phyloP scores from a whole-genome alignment of 2,113 vertebrate species.

The Geococcyx californianus region DNA sequence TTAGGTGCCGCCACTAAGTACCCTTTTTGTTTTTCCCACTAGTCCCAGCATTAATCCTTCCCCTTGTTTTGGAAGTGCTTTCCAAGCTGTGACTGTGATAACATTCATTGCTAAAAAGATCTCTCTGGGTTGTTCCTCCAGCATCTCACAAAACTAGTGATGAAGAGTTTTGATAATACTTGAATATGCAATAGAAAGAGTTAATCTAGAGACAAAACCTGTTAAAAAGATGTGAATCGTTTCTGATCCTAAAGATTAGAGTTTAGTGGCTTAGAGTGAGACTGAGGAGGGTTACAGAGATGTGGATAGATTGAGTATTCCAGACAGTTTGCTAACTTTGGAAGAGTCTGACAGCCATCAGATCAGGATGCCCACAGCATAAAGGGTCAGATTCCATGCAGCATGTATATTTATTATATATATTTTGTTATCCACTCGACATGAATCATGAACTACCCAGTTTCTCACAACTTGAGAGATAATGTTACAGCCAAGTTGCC shows the following conservation, averaged over 20 bases:
- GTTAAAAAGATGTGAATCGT: background rate
- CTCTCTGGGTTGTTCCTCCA: background rate
- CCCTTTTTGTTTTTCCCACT: background rate
- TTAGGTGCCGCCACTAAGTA: background rate
- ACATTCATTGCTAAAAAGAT: background rate
- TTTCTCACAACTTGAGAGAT: background rate
- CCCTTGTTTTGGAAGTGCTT: background rate
- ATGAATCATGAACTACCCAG: background rate
- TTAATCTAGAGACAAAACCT: background rate
- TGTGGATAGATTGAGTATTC: background rate
- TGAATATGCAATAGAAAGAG: background rate
- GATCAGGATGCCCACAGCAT: background rate
- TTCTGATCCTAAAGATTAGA: background rate
- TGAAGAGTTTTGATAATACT: background rate
- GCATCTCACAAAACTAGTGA: rapidly evolving
- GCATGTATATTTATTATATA: background rate
- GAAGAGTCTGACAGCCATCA: background rate
- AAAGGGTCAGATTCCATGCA: background rate
- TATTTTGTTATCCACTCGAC: background rate
- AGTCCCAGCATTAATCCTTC: conserved; percentile 13
- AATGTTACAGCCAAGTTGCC: background rate
- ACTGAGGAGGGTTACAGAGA: background rate
- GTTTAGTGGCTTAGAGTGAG: background rate
- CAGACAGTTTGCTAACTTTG: background rate
- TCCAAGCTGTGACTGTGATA: background rate